phyloP scores from a whole-genome alignment of 2,113 vertebrate species.

The Podilymbus podiceps region DNA sequence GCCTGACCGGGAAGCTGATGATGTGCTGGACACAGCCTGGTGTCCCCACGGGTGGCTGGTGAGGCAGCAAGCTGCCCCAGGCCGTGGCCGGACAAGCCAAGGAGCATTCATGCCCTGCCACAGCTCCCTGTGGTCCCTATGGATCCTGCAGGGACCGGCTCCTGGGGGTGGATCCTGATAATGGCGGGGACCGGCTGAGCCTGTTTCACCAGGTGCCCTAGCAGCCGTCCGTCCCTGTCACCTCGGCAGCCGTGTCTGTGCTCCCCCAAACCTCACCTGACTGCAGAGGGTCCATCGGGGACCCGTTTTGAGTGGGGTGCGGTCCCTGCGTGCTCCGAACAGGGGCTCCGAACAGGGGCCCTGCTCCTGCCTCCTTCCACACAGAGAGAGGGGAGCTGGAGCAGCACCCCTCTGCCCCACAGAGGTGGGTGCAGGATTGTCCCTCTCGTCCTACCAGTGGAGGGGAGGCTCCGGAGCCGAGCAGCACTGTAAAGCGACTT shows the following conservation, averaged over 20 bases:
- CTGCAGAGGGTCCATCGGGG: neutral
- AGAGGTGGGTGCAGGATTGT: neutral
- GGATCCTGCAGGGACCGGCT: neutral
- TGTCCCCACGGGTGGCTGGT: neutral
- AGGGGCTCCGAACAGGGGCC: too few species aligned
- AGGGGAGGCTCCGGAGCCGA: neutral
- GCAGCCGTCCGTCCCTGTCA: neutral
- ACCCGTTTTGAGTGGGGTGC: neutral
- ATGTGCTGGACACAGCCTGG: neutral
- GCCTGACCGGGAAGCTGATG: neutral
- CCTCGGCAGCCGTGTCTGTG: rapidly evolving
- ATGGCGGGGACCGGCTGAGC: neutral
- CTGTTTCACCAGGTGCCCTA: neutral
- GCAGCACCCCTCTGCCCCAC: neutral
- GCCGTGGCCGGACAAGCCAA: rapidly evolving
- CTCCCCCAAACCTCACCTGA: neutral
- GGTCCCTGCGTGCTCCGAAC: neutral
- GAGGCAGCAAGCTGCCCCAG: neutral
- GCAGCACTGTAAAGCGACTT: neutral
- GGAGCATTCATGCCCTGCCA: neutral
- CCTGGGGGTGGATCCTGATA: neutral
- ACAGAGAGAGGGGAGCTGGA: neutral
- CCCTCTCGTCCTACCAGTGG: neutral
- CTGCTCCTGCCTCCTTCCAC: neutral
- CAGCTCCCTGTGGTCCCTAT: neutral